phyloP scores from a whole-genome alignment of 2,888 invertebrate genomes.

The Conops quadrifasciatus region DNA sequence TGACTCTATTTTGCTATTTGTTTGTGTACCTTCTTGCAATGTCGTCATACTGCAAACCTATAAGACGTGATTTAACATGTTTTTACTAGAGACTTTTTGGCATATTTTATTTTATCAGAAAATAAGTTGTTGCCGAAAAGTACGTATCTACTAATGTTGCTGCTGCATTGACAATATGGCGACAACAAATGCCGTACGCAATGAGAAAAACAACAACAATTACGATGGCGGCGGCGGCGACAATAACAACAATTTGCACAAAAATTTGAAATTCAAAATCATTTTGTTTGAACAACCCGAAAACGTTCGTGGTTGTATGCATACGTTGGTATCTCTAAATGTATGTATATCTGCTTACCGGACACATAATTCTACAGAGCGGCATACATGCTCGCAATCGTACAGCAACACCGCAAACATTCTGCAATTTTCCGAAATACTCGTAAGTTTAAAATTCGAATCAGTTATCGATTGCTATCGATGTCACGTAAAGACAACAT shows the following conservation, averaged over 20 bases:
- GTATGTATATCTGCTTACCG: background rate
- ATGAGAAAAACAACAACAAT: slow-evolving; percentile 2
- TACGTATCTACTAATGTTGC: background rate
- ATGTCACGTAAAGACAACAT: slow-evolving; percentile 42
- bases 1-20: background rate
- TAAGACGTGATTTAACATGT: slow-evolving; percentile 12
- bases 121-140: background rate
- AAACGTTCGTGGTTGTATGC: background rate
- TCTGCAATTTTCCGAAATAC: slow-evolving; percentile 37
- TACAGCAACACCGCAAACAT: slow-evolving; percentile 21
- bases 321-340: background rate
- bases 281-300: background rate
- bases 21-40: background rate
- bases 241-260: slow-evolving; percentile 12
- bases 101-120: slow-evolving; percentile 14
- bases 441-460: slow-evolving; percentile 41
- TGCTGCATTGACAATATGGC: slow-evolving; percentile 7
- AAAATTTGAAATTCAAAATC: background rate
- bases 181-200: background rate
- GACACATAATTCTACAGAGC: too few relatives aligned
- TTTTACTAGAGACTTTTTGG: background rate
- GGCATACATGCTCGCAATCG: too few relatives aligned
- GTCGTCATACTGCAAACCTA: background rate
- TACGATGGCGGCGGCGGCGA: background rate
- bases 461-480: slow-evolving; percentile 36